Percentiles rank a stretch among this genome's conserved stretches.
Evolutionary conservation across 2,888 invertebrate species (phyloP).

Genomic region (Antitype chi): DNA sequence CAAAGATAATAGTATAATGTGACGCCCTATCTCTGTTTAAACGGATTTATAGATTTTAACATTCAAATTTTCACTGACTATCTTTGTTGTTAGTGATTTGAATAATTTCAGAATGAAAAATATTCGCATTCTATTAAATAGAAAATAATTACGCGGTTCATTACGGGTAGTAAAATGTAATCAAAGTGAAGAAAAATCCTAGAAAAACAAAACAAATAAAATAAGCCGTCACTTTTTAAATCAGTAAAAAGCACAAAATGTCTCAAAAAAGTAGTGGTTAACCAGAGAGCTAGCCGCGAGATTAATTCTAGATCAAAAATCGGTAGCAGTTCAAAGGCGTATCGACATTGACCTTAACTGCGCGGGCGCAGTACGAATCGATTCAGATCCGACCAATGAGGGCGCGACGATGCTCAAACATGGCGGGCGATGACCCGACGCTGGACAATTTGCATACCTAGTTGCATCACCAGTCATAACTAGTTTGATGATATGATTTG

Average conservation of each 20-base stretch:
- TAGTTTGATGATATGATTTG: conserved; percentile 80
- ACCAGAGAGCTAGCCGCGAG: conserved; percentile 45
- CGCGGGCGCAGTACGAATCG: conserved; percentile 86
- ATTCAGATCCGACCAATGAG: conserved; percentile 83
- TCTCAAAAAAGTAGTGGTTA: conserved; percentile 41
- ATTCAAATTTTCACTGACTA: conserved; percentile 46
- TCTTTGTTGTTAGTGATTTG: background rate
- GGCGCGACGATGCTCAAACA: conserved; percentile 82
- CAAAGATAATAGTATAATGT: conserved; percentile 79
- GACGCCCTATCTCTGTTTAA: conserved; percentile 75
- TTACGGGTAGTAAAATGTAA: background rate
- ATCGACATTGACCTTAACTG: conserved; percentile 88
- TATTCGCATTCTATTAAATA: background rate
- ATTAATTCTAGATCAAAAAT: conserved; percentile 72
- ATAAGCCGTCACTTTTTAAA: background rate
- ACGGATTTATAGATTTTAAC: conserved; percentile 71
- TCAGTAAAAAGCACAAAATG: conserved; percentile 32
- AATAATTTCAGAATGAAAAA: background rate
- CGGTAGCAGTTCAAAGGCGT: conserved; percentile 86
- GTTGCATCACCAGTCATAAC: conserved; percentile 85
- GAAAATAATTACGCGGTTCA: background rate
- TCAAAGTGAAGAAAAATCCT: background rate
- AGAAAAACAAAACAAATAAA: background rate
- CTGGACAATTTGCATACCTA: conserved; percentile 87
- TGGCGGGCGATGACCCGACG: conserved; percentile 83